Evolutionary conservation across 2,797 vertebrate species (phyloP).

Genomic region (Lutjanus argentimaculatus): DNA sequence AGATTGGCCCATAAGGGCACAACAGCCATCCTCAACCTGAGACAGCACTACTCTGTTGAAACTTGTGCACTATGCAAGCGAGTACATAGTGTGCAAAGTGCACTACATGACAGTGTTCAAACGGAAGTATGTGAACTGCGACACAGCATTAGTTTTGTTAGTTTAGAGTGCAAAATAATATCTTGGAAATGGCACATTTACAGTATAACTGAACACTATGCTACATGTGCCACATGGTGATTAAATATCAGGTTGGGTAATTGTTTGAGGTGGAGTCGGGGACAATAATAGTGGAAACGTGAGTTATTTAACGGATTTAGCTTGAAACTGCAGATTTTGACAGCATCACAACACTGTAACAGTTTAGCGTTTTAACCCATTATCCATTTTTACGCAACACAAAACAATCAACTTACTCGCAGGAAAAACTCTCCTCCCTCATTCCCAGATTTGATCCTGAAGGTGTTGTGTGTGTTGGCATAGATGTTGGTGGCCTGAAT

Average conservation of each 20-base stretch:
- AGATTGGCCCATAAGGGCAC: too few species aligned
- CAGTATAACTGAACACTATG: background rate
- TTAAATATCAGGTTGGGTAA: background rate
- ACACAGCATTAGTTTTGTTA: background rate
- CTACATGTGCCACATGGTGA: background rate
- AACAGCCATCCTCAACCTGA: too few species aligned
- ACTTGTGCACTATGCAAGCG: too few species aligned
- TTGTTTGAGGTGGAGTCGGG: background rate
- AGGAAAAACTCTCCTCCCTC: conserved; percentile 93
- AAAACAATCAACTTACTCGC: conserved; percentile 75
- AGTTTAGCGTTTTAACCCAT: conserved; percentile 3
- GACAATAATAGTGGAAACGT: background rate
- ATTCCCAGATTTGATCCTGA: conserved; percentile 97
- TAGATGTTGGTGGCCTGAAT: conserved; percentile 97
- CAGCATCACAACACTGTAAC: background rate
- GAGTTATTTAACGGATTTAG: background rate
- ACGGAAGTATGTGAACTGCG: too few species aligned
- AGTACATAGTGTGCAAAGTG: too few species aligned
- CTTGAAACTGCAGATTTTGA: conserved; percentile 13
- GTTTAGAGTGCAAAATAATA: background rate
- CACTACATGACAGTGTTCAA: too few species aligned
- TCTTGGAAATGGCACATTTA: background rate
- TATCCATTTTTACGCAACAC: background rate
- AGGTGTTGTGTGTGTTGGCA: conserved; percentile 95
- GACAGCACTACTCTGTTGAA: too few species aligned